These are phyloP conservation scores for Halcyon malimbica DNA, from an alignment of 2,113 vertebrate species.

Conservation along the genomic window DNA sequence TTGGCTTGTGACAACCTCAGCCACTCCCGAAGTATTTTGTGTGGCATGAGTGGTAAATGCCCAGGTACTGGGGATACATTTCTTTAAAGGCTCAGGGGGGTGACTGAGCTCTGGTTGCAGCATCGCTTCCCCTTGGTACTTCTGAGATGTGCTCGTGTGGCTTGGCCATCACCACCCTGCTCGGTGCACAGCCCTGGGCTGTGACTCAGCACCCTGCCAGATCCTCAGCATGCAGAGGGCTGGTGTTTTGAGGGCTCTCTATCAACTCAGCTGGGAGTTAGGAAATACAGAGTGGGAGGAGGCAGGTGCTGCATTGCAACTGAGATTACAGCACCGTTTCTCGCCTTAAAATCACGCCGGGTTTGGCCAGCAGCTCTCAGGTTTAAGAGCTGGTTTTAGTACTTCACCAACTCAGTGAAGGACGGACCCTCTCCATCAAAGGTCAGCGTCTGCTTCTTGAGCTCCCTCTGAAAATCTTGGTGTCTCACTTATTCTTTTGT, in stretches of 20 bases:
- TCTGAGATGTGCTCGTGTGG: not conserved
- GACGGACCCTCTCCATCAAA: not conserved
- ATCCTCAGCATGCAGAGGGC: not conserved
- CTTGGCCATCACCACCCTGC: not conserved
- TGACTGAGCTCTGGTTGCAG: rapidly evolving
- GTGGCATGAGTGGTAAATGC: not conserved
- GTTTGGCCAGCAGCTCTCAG: not conserved
- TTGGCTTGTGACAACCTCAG: not conserved
- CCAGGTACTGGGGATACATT: not conserved
- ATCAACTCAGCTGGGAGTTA: not conserved
- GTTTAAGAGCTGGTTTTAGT: not conserved
- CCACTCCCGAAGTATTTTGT: not conserved
- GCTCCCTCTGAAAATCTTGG: not conserved
- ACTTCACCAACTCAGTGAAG: not conserved
- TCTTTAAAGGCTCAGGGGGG: not conserved
- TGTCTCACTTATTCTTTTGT: not conserved
- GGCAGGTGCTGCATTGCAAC: not conserved
- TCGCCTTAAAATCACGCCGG: not conserved
- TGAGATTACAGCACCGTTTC: not conserved
- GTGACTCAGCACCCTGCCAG: not conserved
- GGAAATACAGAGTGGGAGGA: not conserved
- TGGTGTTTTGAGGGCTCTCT: not conserved
- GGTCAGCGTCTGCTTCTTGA: not conserved
- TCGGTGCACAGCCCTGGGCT: not conserved
- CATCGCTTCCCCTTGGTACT: rapidly evolving